Percentiles rank a stretch among this genome's conserved stretches.
These are phyloP conservation scores for Asteroscopus sphinx DNA, from an alignment of 2,888 invertebrate species.

Conservation along the genomic window DNA sequence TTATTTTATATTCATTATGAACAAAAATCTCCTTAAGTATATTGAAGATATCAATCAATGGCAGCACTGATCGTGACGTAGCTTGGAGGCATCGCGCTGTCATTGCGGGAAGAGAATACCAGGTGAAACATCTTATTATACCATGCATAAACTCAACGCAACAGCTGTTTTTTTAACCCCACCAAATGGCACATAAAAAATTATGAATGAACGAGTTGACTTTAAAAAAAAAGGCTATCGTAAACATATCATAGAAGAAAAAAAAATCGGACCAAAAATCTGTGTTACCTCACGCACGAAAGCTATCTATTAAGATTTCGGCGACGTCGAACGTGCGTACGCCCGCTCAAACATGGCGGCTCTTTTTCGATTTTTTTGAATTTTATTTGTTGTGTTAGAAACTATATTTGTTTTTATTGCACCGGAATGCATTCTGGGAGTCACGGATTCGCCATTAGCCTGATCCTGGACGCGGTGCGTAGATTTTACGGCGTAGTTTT, in stretches of 20 bases:
- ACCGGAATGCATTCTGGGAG: conserved; percentile 79
- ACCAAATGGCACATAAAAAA: conserved; percentile 42
- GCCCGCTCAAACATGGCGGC: conserved; percentile 70
- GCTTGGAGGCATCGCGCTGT: too few species aligned
- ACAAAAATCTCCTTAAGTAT: too few species aligned
- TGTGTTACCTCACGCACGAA: conserved; percentile 82
- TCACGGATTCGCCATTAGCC: conserved; percentile 84
- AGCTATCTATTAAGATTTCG: conserved; percentile 87
- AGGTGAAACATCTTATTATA: too few species aligned
- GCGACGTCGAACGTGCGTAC: conserved; percentile 76
- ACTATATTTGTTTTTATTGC: conserved; percentile 88
- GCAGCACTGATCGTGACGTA: too few species aligned
- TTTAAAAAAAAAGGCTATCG: conserved; percentile 51
- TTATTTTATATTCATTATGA: too few species aligned
- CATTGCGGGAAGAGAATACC: too few species aligned
- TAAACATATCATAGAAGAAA: conserved; percentile 54
- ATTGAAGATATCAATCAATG: too few species aligned
- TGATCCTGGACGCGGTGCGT: conserved; percentile 64
- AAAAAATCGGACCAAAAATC: conserved; percentile 61
- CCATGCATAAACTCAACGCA: conserved; percentile 20
- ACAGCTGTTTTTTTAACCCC: conserved; percentile 50
- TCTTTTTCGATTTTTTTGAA: conserved; percentile 68
- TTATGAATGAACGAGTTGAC: conserved; percentile 55
- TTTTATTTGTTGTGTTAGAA: conserved; percentile 82
- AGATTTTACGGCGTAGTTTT: conserved; percentile 57